Conservation (phyloP, 2,888 invertebrate species). For the Drosophila atroscutellata region DNA sequence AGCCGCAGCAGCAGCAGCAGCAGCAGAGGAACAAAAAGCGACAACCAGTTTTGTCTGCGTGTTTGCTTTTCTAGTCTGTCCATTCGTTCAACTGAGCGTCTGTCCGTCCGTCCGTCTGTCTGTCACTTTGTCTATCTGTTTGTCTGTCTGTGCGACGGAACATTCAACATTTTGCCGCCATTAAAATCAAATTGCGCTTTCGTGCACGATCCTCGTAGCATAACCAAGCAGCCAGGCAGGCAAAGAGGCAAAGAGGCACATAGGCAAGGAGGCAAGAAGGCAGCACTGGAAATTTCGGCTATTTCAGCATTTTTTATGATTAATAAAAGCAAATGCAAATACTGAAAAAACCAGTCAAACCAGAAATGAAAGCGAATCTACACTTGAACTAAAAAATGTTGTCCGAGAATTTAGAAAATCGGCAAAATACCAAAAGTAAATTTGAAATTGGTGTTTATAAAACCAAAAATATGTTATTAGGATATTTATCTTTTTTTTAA, state of each 20-base stretch:
- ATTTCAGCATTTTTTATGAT: conserved; percentile 77
- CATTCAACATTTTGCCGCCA: conserved; percentile 78
- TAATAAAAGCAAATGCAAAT: conserved; percentile 79
- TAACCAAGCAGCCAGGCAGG: conserved; percentile 9
- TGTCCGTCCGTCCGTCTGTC: conserved; percentile 13
- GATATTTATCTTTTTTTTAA: background rate
- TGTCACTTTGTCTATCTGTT: conserved; percentile 8
- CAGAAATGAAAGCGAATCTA: conserved; percentile 51
- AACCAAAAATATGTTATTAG: background rate
- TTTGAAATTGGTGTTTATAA: background rate
- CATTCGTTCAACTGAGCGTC: background rate
- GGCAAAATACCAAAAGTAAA: no score
- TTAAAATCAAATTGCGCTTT: conserved; percentile 81
- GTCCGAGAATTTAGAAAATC: background rate
- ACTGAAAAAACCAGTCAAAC: conserved; percentile 55
- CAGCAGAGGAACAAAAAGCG: conserved; percentile 8
- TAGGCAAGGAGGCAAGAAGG: background rate
- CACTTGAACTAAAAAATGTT: background rate
- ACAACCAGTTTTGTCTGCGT: conserved; percentile 44
- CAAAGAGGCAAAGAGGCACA: background rate
- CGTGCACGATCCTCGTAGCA: conserved; percentile 54
- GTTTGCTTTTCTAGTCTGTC: conserved; percentile 31
- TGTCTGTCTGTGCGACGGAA: conserved; percentile 54
- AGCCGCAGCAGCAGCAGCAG: conserved; percentile 3
- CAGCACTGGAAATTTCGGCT: conserved; percentile 52